phyloP scores from a whole-genome alignment of 2,888 invertebrate species.

The Agrilus biguttatus region DNA sequence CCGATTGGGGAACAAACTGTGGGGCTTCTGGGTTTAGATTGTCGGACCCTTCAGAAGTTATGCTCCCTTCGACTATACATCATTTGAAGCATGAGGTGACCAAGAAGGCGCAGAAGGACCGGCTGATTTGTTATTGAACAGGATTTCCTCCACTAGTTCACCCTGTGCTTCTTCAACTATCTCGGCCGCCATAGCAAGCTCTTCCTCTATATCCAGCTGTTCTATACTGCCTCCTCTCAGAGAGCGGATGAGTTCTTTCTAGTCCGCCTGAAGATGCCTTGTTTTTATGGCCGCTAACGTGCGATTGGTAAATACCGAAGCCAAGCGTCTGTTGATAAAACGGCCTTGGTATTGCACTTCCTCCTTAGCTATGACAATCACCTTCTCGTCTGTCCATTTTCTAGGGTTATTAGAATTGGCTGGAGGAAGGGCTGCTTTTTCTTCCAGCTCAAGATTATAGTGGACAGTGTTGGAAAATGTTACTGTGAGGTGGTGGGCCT shows the following conservation, averaged over 20 bases:
- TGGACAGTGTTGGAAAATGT: background rate
- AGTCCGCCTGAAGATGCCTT: background rate
- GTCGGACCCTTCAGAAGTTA: no score
- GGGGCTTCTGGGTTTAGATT: no score
- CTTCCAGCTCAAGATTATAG: background rate
- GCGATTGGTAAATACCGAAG: background rate
- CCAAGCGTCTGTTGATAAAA: background rate
- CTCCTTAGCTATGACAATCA: background rate
- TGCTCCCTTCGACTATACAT: no score
- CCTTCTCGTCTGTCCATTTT: slow-evolving; percentile 3
- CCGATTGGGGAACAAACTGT: no score
- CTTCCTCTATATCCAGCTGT: background rate
- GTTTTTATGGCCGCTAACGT: background rate
- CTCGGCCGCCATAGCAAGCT: no score
- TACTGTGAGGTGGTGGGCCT: background rate
- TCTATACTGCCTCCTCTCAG: slow-evolving; percentile 4
- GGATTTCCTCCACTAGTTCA: no score
- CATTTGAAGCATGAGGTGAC: no score
- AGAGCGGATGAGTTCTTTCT: background rate
- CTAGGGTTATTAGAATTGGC: background rate
- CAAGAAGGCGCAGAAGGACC: no score
- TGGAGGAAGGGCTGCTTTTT: background rate
- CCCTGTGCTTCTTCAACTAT: no score
- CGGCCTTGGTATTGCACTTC: slow-evolving; percentile 1
- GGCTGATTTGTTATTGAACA: no score